Evolutionary conservation across 2,888 invertebrate genomes (phyloP).

Genomic region (Acronicta alni): DNA sequence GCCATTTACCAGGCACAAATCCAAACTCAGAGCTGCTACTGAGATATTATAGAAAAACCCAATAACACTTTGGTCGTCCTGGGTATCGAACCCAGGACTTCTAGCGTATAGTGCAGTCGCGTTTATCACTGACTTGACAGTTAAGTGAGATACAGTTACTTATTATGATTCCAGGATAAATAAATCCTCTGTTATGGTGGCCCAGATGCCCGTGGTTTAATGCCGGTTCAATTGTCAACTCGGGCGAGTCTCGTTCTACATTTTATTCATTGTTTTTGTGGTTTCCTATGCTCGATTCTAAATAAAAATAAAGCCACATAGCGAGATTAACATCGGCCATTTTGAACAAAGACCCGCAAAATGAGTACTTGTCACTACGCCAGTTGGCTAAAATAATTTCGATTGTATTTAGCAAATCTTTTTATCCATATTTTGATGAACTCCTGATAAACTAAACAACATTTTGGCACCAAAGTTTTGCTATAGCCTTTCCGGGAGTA

Average conservation of each 20-base stretch:
- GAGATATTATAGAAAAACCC: too few species aligned
- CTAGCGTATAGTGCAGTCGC: too few species aligned
- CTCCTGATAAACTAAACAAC: too few species aligned
- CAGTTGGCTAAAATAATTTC: too few species aligned
- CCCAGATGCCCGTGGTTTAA: not conserved
- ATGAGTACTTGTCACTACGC: too few species aligned
- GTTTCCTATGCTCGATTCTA: slow-evolving; percentile 22
- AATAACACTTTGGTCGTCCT: too few species aligned
- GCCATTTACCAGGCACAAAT: too few species aligned
- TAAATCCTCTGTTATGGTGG: slow-evolving; percentile 5
- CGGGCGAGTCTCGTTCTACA: slow-evolving; percentile 19
- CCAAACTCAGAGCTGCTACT: too few species aligned
- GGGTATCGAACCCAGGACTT: too few species aligned
- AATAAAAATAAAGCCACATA: slow-evolving; percentile 6
- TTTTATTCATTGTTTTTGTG: slow-evolving; percentile 33
- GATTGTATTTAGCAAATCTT: too few species aligned
- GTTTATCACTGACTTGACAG: too few species aligned
- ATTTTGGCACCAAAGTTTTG: not conserved
- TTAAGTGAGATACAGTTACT: not conserved
- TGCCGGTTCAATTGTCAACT: slow-evolving; percentile 25
- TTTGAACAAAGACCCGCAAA: slow-evolving; percentile 9
- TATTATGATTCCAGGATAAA: not conserved
- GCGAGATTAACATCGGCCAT: slow-evolving; percentile 21
- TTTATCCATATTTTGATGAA: too few species aligned
- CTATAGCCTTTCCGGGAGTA: not conserved